Percentiles rank a stretch among this genome's conserved stretches.
Evolutionary conservation across 2,888 invertebrate species (phyloP).

Genomic region (Noctua janthe): DNA sequence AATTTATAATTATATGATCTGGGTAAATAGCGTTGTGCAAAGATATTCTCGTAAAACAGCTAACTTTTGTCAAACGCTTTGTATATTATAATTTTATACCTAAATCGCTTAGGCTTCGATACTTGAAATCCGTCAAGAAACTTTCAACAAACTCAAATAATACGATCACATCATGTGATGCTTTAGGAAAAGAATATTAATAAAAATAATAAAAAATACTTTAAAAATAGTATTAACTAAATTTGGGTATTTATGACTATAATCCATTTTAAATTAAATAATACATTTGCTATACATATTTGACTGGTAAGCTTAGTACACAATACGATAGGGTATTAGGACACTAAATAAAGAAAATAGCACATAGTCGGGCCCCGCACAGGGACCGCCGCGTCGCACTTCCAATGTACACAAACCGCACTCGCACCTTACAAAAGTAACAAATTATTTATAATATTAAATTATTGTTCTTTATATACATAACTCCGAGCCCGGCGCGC

Average conservation of each 20-base stretch:
- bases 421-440: slow-evolving; percentile 88
- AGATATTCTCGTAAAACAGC: slow-evolving; percentile 69
- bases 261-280: slow-evolving; percentile 89
- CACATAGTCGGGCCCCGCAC: slow-evolving; percentile 79
- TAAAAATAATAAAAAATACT: slow-evolving; percentile 81
- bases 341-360: slow-evolving; percentile 88
- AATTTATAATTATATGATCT: slow-evolving; percentile 64
- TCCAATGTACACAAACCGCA: slow-evolving; percentile 82
- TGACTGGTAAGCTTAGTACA: slow-evolving; percentile 90
- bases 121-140: slow-evolving; percentile 75
- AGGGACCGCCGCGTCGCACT: slow-evolving; percentile 72
- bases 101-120: slow-evolving; percentile 76
- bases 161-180: slow-evolving; percentile 86
- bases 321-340: slow-evolving; percentile 87
- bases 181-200: slow-evolving; percentile 81
- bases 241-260: slow-evolving; percentile 91
- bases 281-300: slow-evolving; percentile 89
- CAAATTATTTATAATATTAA: slow-evolving; percentile 85
- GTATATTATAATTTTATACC: slow-evolving; percentile 75
- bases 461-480: slow-evolving; percentile 89
- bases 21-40: slow-evolving; percentile 71
- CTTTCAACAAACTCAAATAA: slow-evolving; percentile 81
- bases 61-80: slow-evolving; percentile 76
- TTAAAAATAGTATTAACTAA: slow-evolving; percentile 88
- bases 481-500: slow-evolving; percentile 82